These are phyloP conservation scores for Antigone vipio DNA, from an alignment of 2,113 vertebrate genomes.

Conservation along the genomic window DNA sequence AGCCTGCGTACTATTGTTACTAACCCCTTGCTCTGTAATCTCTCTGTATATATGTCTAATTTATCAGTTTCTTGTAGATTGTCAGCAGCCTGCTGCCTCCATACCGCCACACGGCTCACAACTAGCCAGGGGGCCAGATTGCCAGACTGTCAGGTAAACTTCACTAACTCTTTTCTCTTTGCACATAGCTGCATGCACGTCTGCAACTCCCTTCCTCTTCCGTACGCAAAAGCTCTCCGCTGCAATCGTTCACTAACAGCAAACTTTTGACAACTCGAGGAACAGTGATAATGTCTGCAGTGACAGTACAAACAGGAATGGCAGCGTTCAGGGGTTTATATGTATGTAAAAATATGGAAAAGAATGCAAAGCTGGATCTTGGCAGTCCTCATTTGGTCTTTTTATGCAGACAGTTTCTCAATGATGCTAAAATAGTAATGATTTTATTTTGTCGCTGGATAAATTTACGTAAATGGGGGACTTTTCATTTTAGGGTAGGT, in stretches of 20 bases:
- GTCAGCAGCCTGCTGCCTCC: conserved; percentile 99
- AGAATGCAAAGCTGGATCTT: not conserved
- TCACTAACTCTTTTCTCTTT: conserved; percentile 48
- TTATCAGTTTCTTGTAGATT: conserved; percentile 99
- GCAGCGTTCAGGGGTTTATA: not conserved
- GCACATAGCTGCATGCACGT: conserved; percentile 55
- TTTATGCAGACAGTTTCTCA: not conserved
- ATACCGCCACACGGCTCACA: conserved; percentile 93
- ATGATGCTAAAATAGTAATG: not conserved
- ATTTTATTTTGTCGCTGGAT: not conserved
- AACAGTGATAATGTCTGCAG: not conserved
- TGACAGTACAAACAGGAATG: not conserved
- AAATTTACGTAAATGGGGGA: not conserved
- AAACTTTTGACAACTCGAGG: not conserved
- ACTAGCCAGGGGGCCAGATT: conserved; percentile 88
- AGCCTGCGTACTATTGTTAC: conserved; percentile 62
- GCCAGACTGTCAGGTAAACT: conserved; percentile 89
- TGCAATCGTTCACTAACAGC: not conserved
- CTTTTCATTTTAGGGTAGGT: not conserved
- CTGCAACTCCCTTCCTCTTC: not conserved
- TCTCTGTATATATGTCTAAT: conserved; percentile 98
- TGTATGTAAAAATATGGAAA: not conserved
- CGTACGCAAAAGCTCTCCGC: not conserved
- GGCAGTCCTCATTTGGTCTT: not conserved
- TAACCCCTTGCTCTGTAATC: conserved; percentile 85